Evolutionary conservation across 2,797 vertebrate species (phyloP).

Genomic region (Pitangus sulphuratus): DNA sequence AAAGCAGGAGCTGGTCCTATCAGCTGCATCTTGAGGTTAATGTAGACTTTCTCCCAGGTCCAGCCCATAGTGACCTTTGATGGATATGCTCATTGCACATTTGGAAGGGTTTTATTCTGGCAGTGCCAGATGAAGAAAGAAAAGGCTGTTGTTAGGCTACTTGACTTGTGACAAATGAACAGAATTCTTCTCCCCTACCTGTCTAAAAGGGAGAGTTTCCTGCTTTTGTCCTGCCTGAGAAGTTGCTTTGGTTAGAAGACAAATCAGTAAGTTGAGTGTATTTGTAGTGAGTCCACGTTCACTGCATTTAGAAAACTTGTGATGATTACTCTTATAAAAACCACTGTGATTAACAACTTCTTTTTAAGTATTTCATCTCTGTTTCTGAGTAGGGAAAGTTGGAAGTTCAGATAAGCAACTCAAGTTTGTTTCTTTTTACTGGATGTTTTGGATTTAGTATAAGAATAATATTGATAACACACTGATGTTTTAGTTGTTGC

Average conservation of each 20-base stretch:
- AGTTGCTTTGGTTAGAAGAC: not conserved
- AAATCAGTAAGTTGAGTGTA: not conserved
- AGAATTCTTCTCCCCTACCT: not conserved
- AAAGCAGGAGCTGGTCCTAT: not conserved
- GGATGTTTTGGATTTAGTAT: not conserved
- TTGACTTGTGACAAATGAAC: not conserved
- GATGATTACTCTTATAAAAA: not conserved
- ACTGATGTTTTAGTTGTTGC: not conserved
- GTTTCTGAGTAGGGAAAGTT: not conserved
- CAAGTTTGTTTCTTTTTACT: not conserved
- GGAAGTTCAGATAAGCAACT: not conserved
- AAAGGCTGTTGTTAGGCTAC: not conserved
- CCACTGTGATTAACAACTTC: not conserved
- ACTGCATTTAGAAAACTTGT: not conserved
- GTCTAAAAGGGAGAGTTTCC: not conserved
- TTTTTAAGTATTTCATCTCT: not conserved
- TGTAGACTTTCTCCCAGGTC: conserved; percentile 12
- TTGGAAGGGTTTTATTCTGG: not conserved
- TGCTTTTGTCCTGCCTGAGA: not conserved
- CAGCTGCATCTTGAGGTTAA: not conserved
- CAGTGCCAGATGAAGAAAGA: not conserved
- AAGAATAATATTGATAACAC: not conserved
- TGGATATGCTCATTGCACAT: not conserved
- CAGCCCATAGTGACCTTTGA: conserved; percentile 15
- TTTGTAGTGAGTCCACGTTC: not conserved